Evolutionary conservation across 2,113 vertebrate genomes (phyloP).

Genomic region (Chionis minor): DNA sequence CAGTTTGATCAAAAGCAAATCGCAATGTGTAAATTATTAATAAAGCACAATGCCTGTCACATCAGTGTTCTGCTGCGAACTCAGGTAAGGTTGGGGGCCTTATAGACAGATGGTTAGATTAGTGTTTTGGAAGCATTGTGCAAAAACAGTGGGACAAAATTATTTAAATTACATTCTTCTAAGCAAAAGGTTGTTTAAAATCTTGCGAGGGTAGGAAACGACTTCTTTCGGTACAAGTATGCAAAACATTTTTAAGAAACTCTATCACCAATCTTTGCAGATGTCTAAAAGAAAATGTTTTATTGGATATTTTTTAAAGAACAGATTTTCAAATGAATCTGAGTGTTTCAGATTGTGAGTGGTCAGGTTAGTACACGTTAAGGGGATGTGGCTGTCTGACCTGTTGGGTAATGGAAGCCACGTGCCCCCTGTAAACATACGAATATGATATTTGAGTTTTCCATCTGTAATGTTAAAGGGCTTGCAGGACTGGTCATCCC

Average conservation of each 20-base stretch:
- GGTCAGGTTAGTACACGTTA: not conserved
- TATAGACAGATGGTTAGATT: not conserved
- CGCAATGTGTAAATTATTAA: not conserved
- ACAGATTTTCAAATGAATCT: not conserved
- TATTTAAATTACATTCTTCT: not conserved
- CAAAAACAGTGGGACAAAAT: not conserved
- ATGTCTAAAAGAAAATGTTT: not conserved
- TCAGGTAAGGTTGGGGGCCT: not conserved
- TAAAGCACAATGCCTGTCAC: not conserved
- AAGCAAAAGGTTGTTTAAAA: not conserved
- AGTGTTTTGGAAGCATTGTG: not conserved
- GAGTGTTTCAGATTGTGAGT: not conserved
- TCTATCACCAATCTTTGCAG: not conserved
- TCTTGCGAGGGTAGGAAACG: not conserved
- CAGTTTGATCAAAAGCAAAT: not conserved
- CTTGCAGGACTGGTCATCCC: not conserved
- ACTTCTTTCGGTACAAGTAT: not conserved
- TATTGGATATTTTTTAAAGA: not conserved
- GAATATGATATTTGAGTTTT: not conserved
- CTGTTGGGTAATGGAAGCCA: not conserved
- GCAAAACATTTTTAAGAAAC: not conserved
- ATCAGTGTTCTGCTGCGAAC: not conserved
- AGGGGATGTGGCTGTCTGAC: not conserved
- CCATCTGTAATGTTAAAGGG: not conserved
- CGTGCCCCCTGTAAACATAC: not conserved